Conservation (phyloP, 2,888 invertebrate species). For the Tridacna gigas region DNA sequence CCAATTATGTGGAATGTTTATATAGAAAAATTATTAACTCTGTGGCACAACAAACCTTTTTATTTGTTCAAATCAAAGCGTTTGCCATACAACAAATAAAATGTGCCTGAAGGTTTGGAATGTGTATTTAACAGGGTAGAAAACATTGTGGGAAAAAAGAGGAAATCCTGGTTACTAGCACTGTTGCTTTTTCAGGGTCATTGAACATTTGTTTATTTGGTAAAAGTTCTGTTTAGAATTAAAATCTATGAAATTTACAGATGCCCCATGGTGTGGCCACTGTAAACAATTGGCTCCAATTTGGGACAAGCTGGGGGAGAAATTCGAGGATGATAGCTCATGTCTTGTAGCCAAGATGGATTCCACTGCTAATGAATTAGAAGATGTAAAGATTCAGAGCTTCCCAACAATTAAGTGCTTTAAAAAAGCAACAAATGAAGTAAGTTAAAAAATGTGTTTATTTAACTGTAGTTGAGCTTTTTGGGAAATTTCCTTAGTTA, state of each 20-base stretch:
- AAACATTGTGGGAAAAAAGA: not conserved
- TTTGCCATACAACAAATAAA: no score
- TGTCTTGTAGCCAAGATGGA: constrained; percentile 99
- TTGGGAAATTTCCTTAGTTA: no score
- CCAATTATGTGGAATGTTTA: no score
- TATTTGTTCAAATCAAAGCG: no score
- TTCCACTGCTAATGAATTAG: constrained; percentile 98
- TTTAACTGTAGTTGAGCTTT: no score
- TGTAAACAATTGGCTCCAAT: constrained; percentile 97
- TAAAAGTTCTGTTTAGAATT: no score
- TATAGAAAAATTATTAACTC: no score
- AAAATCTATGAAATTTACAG: constrained; percentile 3
- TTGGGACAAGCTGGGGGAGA: constrained; percentile 94
- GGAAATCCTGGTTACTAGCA: not conserved
- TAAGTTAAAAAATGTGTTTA: constrained; percentile 79
- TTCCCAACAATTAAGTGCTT: constrained; percentile 90
- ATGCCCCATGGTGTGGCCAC: constrained; percentile 89
- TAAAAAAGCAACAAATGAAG: constrained; percentile 95
- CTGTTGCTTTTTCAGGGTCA: no score
- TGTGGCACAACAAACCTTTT: no score
- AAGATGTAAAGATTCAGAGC: constrained; percentile 96
- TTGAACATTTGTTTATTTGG: no score
- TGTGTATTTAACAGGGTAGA: no score
- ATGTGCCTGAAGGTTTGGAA: no score
- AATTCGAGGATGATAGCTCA: constrained; percentile 92